Conservation (phyloP, 2,113 vertebrate species). For the Pedionomus torquatus region DNA sequence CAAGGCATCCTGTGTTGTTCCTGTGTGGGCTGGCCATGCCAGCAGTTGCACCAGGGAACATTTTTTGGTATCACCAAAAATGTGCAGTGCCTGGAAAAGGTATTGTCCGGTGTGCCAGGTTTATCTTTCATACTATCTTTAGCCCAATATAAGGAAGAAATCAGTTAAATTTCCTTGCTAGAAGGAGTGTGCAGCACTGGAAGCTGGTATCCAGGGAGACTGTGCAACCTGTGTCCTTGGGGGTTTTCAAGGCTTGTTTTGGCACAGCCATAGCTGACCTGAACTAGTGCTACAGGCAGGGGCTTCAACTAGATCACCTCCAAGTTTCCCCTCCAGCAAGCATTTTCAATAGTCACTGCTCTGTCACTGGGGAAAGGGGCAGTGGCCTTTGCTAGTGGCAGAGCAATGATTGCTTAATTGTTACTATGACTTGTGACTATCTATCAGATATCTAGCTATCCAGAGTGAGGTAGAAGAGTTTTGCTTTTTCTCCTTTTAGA, state of each 20-base stretch:
- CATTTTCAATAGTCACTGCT: not conserved
- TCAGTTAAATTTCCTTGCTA: not conserved
- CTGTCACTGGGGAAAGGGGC: rapidly evolving
- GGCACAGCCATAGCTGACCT: not conserved
- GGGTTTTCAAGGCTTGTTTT: not conserved
- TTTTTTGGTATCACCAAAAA: not conserved
- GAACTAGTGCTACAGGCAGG: not conserved
- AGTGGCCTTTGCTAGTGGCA: not conserved
- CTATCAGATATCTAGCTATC: not conserved
- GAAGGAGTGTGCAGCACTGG: not conserved
- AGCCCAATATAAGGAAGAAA: not conserved
- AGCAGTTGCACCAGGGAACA: rapidly evolving
- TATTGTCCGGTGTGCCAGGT: not conserved
- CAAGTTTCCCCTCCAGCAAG: not conserved
- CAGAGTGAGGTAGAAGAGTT: not conserved
- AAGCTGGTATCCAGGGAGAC: not conserved
- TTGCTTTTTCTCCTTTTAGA: not conserved
- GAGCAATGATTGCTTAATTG: not conserved
- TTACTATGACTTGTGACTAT: not conserved
- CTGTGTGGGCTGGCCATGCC: constrained; percentile 19
- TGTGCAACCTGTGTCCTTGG: not conserved
- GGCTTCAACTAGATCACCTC: not conserved
- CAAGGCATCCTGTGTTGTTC: not conserved
- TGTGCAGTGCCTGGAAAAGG: not conserved
- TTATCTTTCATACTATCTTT: not conserved